phyloP scores from a whole-genome alignment of 2,797 vertebrate genomes.

The Acanthis flammea region DNA sequence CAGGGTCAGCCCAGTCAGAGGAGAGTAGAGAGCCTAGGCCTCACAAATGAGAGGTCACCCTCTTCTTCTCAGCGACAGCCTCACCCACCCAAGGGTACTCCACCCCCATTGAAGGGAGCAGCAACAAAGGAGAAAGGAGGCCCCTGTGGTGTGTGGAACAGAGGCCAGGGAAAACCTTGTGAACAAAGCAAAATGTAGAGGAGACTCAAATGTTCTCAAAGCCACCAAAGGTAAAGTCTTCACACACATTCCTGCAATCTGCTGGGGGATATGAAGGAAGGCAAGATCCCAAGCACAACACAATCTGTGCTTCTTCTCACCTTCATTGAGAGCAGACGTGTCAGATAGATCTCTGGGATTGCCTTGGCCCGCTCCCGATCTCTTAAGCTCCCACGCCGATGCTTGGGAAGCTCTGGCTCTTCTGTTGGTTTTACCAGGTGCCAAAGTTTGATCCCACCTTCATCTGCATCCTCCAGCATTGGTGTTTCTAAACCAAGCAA shows the following conservation, averaged over 20 bases:
- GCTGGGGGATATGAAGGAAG: not conserved
- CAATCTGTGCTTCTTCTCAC: constrained; percentile 60
- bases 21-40: not conserved
- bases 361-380: constrained; percentile 94
- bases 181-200: fast-evolving
- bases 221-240: not conserved
- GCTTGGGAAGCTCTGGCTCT: constrained; percentile 93
- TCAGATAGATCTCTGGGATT: constrained; percentile 97
- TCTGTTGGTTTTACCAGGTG: constrained; percentile 96
- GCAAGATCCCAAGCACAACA: not conserved
- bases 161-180: not conserved
- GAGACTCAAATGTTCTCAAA: not conserved
- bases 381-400: constrained; percentile 90
- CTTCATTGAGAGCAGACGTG: constrained; percentile 97
- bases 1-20: not conserved
- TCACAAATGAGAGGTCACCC: not conserved
- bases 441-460: constrained; percentile 93
- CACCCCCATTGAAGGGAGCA: not conserved
- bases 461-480: constrained; percentile 97
- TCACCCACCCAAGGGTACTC: not conserved
- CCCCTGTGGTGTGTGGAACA: not conserved
- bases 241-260: not conserved
- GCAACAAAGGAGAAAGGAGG: not conserved
- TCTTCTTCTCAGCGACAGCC: not conserved
- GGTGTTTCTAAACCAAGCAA: constrained; percentile 85